Conservation (phyloP, 2,888 invertebrate species). For the Sesia bembeciformis region DNA sequence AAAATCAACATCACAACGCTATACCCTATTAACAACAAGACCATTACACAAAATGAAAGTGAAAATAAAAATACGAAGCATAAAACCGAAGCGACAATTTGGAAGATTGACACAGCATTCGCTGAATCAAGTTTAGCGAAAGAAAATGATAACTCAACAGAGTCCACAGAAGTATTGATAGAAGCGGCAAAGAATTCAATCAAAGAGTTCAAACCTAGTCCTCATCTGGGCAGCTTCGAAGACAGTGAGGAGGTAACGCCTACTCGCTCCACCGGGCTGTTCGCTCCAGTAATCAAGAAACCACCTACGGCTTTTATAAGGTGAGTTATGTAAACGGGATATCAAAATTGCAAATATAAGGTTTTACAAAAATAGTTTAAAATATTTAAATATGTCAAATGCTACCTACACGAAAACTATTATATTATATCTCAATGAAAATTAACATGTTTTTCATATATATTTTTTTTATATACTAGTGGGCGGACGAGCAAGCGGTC, state of each 20-base stretch:
- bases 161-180: constrained; percentile 9
- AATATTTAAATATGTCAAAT: too few species aligned
- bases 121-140: constrained; percentile 10
- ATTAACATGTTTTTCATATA: too few species aligned
- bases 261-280: constrained; percentile 18
- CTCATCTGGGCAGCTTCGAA: constrained; percentile 54
- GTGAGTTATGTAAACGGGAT: constrained; percentile 15
- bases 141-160: constrained; percentile 17
- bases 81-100: constrained; percentile 18
- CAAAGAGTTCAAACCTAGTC: constrained; percentile 63
- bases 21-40: constrained; percentile 30
- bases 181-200: neutral
- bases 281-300: constrained; percentile 23
- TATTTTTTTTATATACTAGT: too few species aligned
- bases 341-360: too few species aligned
- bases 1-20: constrained; percentile 40
- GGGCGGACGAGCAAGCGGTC: too few species aligned
- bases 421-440: too few species aligned
- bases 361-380: too few species aligned
- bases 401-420: too few species aligned
- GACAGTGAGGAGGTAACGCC: constrained; percentile 40
- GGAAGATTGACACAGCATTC: constrained; percentile 42
- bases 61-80: constrained; percentile 6
- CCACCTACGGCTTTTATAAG: constrained; percentile 31
- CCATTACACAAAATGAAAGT: constrained; percentile 6